Evolutionary conservation across 2,888 invertebrate genomes (phyloP).

Genomic region (Sminthurides aquaticus): DNA sequence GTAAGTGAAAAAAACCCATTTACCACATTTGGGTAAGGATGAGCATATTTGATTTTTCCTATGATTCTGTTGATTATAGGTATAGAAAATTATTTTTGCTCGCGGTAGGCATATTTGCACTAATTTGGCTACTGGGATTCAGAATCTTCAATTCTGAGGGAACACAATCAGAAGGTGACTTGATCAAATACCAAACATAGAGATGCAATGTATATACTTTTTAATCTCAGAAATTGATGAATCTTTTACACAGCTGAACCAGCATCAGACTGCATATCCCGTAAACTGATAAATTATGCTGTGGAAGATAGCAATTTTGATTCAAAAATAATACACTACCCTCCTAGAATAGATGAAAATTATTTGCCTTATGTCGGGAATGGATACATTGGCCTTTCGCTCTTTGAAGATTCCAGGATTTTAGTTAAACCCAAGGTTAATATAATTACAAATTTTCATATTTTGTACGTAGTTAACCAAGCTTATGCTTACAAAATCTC

Average conservation of each 20-base stretch:
- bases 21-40: too few relatives aligned
- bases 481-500: neutral
- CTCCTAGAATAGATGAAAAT: slow-evolving; percentile 53
- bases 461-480: neutral
- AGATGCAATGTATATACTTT: slow-evolving; percentile 1
- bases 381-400: slow-evolving; percentile 61
- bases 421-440: slow-evolving; percentile 54
- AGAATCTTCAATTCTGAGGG: slow-evolving; percentile 54
- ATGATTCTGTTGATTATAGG: slow-evolving; percentile 27
- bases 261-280: slow-evolving; percentile 59
- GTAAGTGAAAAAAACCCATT: slow-evolving; percentile 18
- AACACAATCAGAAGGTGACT: slow-evolving; percentile 46
- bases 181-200: neutral
- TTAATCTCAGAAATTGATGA: neutral
- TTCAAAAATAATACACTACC: slow-evolving; percentile 58
- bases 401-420: slow-evolving; percentile 58
- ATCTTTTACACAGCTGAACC: slow-evolving; percentile 45
- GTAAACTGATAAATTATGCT: slow-evolving; percentile 57
- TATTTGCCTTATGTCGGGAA: slow-evolving; percentile 70
- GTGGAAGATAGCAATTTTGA: slow-evolving; percentile 59
- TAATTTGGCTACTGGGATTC: slow-evolving; percentile 58
- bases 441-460: neutral
- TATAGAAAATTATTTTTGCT: slow-evolving; percentile 49
- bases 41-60: too few relatives aligned
- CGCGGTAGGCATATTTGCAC: slow-evolving; percentile 53